Evolutionary conservation across 2,113 vertebrate genomes (phyloP).

Genomic region (Chrysochloris asiatica): DNA sequence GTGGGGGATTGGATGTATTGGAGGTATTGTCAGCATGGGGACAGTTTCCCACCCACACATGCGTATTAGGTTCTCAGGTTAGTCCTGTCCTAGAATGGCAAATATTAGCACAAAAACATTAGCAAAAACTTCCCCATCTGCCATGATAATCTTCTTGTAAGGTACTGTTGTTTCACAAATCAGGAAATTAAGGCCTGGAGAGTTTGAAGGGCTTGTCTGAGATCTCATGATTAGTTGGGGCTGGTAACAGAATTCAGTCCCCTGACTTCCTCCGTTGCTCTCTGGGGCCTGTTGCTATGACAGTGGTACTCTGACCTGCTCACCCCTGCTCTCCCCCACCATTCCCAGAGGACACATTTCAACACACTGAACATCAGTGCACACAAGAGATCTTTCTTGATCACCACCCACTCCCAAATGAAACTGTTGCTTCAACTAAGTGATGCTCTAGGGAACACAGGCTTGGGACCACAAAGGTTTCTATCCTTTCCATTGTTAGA

Average conservation of each 20-base stretch:
- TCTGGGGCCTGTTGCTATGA: neutral
- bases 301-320: neutral
- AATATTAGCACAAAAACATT: neutral
- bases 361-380: neutral
- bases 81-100: too few species aligned
- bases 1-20: neutral
- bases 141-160: neutral
- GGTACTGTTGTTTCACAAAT: neutral
- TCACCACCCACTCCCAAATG: neutral
- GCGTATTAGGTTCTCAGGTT: neutral
- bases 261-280: neutral
- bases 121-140: rapidly evolving
- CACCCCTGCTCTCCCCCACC: neutral
- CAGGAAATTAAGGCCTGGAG: neutral
- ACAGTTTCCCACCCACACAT: neutral
- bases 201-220: neutral
- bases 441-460: neutral
- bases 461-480: neutral
- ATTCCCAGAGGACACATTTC: neutral
- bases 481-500: neutral
- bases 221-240: neutral
- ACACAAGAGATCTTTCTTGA: neutral
- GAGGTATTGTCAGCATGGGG: rapidly evolving
- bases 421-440: neutral
- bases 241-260: neutral